Percentiles rank a stretch among this genome's conserved stretches.
Evolutionary conservation across 2,113 vertebrate genomes (phyloP).

Genomic region (Recurvirostra avosetta): DNA sequence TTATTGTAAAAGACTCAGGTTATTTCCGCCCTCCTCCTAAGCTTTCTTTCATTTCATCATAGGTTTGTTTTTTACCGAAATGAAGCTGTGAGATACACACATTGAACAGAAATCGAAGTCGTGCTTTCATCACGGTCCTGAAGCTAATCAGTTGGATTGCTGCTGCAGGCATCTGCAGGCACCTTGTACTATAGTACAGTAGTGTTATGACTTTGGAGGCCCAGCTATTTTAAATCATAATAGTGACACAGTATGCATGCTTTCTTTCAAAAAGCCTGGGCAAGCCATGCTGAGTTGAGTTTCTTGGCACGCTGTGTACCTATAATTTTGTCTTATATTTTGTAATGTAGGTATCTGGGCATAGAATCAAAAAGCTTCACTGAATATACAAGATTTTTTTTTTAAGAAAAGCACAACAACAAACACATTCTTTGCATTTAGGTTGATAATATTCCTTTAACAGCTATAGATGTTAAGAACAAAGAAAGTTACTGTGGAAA

Average conservation of each 20-base stretch:
- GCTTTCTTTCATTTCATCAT: not conserved
- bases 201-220: not conserved
- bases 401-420: not conserved
- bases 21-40: not conserved
- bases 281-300: constrained; percentile 9
- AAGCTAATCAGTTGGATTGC: constrained; percentile 3
- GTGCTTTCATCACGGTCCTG: not conserved
- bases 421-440: constrained; percentile 17
- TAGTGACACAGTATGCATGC: constrained; percentile 32
- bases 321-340: constrained; percentile 41
- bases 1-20: not conserved
- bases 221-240: constrained; percentile 55
- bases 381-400: not conserved
- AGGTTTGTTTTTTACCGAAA: not conserved
- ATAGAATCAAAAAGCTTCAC: constrained; percentile 26
- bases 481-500: not conserved
- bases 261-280: constrained; percentile 36
- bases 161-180: constrained; percentile 29
- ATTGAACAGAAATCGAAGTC: not conserved
- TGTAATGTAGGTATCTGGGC: constrained; percentile 31
- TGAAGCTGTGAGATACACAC: not conserved
- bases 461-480: not conserved
- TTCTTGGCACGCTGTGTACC: constrained; percentile 24
- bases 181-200: constrained; percentile 14
- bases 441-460: not conserved